Evolutionary conservation across 2,113 vertebrate genomes (phyloP).

Genomic region (Galeopterus variegatus): DNA sequence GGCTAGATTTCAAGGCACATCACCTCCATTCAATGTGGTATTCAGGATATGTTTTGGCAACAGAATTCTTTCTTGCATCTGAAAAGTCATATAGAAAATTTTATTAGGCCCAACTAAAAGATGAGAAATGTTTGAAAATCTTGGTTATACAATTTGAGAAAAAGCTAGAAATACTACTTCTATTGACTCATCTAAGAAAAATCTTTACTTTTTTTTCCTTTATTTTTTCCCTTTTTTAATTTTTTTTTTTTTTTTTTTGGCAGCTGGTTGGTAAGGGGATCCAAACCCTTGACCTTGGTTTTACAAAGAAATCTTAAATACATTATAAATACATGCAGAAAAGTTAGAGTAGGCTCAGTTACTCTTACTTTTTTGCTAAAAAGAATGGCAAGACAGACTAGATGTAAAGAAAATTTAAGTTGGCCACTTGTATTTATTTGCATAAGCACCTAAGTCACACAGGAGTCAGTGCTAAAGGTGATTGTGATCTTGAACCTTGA

Average conservation of each 20-base stretch:
- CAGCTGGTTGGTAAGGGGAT: no score
- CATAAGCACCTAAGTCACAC: not conserved
- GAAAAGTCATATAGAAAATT: conserved; percentile 40
- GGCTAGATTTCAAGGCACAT: not conserved
- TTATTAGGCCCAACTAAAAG: conserved; percentile 39
- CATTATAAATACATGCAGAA: not conserved
- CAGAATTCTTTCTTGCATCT: not conserved
- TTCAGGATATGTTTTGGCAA: conserved; percentile 22
- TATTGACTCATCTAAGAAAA: conserved; percentile 37
- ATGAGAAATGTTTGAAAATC: conserved; percentile 25
- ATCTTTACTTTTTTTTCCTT: not conserved
- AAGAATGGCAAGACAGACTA: conserved; percentile 53
- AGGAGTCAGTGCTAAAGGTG: not conserved
- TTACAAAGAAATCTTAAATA: conserved; percentile 7
- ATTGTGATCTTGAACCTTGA: conserved; percentile 41
- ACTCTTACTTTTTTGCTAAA: not conserved
- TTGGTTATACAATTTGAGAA: conserved; percentile 38
- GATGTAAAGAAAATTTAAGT: conserved; percentile 22
- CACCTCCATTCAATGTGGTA: not conserved
- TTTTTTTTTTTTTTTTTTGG: no score
- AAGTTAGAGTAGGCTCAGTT: not conserved
- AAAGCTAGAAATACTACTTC: conserved; percentile 56
- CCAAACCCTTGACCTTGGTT: no score
- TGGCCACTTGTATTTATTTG: not conserved
- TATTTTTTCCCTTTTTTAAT: no score